These are phyloP conservation scores for Paraescarpia echinospica DNA, from an alignment of 1,140 invertebrate genomes.

Conservation along the genomic window DNA sequence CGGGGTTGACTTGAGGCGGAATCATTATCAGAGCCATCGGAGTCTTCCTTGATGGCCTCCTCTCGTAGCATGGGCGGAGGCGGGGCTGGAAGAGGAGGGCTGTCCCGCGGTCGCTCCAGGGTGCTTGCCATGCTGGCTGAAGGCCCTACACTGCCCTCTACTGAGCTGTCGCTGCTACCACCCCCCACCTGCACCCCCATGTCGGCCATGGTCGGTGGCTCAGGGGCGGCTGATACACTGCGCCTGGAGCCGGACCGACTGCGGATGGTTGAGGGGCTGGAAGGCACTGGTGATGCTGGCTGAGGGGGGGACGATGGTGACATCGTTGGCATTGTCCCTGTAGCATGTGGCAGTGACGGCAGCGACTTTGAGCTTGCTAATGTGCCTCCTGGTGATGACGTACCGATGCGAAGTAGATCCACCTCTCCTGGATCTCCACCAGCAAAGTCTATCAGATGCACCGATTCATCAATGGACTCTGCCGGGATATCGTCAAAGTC, in stretches of 20 bases:
- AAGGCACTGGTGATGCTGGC: neutral
- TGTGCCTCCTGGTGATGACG: neutral
- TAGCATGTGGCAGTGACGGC: neutral
- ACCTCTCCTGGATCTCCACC: neutral
- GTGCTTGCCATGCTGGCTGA: neutral
- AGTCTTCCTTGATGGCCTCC: neutral
- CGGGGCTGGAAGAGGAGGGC: neutral
- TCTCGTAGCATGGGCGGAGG: neutral
- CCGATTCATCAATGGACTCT: neutral
- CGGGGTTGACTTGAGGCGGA: neutral
- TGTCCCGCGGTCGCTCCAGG: neutral
- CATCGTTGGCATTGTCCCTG: neutral
- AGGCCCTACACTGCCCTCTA: neutral
- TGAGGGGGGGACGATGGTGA: neutral
- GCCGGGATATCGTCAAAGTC: neutral
- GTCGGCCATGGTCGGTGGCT: neutral
- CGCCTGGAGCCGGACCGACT: neutral
- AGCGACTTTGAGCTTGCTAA: neutral
- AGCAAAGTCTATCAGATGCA: slow-evolving; percentile 26
- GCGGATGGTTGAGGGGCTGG: neutral
- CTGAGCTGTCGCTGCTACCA: neutral
- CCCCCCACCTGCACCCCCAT: neutral
- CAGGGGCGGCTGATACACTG: neutral
- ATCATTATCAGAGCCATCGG: neutral
- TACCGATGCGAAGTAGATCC: neutral